phyloP scores from a whole-genome alignment of 2,888 invertebrate genomes.

The Dione juno region DNA sequence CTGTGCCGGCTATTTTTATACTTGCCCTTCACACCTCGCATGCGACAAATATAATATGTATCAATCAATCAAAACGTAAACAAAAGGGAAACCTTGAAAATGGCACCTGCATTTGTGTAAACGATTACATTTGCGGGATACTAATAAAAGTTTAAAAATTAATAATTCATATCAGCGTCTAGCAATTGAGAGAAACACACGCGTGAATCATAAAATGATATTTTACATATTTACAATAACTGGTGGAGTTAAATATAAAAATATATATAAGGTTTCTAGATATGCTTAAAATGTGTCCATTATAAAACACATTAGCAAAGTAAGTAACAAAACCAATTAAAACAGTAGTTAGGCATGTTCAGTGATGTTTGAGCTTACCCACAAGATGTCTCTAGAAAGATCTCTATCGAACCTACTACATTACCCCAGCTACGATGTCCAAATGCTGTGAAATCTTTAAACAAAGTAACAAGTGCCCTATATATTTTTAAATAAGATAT shows the following conservation, averaged over 20 bases:
- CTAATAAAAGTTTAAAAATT: constrained; percentile 68
- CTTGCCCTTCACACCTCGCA: constrained; percentile 51
- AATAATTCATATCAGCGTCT: constrained; percentile 51
- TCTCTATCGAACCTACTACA: constrained; percentile 65
- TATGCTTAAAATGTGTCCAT: not conserved
- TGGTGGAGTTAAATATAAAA: not conserved
- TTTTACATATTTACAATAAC: constrained; percentile 31
- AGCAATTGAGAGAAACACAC: constrained; percentile 36
- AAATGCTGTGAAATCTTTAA: not conserved
- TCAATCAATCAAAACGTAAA: constrained; percentile 66
- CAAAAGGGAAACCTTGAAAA: constrained; percentile 64
- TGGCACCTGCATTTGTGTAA: constrained; percentile 65
- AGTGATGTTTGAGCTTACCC: constrained; percentile 59
- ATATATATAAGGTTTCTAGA: not conserved
- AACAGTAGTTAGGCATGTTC: constrained; percentile 65
- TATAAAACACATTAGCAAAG: constrained; percentile 23
- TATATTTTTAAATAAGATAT: constrained; percentile 30
- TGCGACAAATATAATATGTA: constrained; percentile 60
- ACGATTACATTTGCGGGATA: constrained; percentile 62
- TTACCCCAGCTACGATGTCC: constrained; percentile 53
- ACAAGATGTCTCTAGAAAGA: constrained; percentile 56
- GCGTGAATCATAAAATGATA: constrained; percentile 46
- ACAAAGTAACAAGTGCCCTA: constrained; percentile 30
- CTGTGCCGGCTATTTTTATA: constrained; percentile 46
- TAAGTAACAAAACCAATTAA: constrained; percentile 52